A percentile compares a stretch with the other conserved stretches of the same genome.
Evolutionary conservation across 2,113 vertebrate species (phyloP).

Genomic region (Amphilophus citrinellus): DNA sequence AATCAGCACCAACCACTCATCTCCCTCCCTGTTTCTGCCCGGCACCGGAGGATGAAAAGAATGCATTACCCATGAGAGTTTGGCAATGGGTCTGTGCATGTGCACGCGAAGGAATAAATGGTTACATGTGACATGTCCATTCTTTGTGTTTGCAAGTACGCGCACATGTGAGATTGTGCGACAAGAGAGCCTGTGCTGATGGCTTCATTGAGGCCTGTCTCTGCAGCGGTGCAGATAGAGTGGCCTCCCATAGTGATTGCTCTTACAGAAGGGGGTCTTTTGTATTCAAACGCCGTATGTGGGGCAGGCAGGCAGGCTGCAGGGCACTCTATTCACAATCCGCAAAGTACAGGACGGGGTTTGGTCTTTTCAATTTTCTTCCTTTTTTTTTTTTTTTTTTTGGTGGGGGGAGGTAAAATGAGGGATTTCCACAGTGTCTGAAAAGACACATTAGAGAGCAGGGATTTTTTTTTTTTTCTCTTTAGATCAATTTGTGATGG

Average conservation of each 20-base stretch:
- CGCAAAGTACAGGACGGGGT: slow-evolving; percentile 70
- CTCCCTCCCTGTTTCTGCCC: slow-evolving; percentile 53
- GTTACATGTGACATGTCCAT: slow-evolving; percentile 35
- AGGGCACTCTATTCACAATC: slow-evolving; percentile 71
- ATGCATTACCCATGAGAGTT: slow-evolving; percentile 55
- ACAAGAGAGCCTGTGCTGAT: slow-evolving; percentile 32
- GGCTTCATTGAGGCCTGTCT: slow-evolving; percentile 68
- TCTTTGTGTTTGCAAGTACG: slow-evolving; percentile 44
- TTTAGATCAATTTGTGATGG: slow-evolving; percentile 20
- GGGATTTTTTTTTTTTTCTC: slow-evolving; percentile 11
- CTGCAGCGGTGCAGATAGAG: slow-evolving; percentile 62
- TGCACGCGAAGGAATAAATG: slow-evolving; percentile 21
- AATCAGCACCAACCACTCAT: slow-evolving; percentile 64
- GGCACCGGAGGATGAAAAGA: slow-evolving; percentile 62
- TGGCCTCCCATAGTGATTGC: slow-evolving; percentile 69
- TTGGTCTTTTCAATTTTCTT: slow-evolving; percentile 56
- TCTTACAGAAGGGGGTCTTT: slow-evolving; percentile 69
- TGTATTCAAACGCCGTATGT: slow-evolving; percentile 76
- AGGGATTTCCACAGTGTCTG: slow-evolving; percentile 48
- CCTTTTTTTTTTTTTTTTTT: neutral
- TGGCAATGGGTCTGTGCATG: slow-evolving; percentile 20
- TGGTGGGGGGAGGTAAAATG: slow-evolving; percentile 3
- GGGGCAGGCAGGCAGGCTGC: slow-evolving; percentile 69
- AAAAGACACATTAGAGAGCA: slow-evolving; percentile 44
- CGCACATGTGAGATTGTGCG: slow-evolving; percentile 28